Conservation (phyloP, 2,797 vertebrate species). For the Poecilia velifera region DNA sequence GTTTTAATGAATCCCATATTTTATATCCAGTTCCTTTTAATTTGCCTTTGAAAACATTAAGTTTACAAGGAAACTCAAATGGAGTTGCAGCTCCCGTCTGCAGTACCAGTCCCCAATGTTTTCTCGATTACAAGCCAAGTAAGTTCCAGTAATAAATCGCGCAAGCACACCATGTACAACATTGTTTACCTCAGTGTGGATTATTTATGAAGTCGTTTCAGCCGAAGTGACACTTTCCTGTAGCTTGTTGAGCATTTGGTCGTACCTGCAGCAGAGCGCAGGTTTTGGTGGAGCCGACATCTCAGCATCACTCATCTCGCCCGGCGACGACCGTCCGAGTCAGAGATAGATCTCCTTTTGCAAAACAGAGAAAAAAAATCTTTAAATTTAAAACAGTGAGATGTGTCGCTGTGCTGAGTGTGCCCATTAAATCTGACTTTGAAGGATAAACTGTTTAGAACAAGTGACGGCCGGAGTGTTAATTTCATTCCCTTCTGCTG, state of each 20-base stretch:
- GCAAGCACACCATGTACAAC: background rate
- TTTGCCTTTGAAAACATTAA: background rate
- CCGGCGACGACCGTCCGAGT: background rate
- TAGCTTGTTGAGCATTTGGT: constrained; percentile 22
- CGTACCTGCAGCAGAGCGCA: background rate
- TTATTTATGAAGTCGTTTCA: constrained; percentile 50
- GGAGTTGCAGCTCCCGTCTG: background rate
- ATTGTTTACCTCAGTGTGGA: constrained; percentile 40
- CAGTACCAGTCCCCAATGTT: background rate
- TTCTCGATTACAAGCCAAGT: constrained; percentile 34
- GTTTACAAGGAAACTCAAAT: background rate
- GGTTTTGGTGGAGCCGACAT: constrained; percentile 14
- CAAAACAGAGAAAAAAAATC: background rate
- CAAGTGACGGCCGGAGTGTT: background rate
- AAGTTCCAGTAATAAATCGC: constrained; percentile 18
- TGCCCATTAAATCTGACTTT: constrained; percentile 1
- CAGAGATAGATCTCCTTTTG: background rate
- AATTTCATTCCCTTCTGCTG: constrained; percentile 8
- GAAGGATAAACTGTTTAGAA: constrained; percentile 11
- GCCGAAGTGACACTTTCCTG: constrained; percentile 17
- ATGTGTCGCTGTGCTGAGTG: background rate
- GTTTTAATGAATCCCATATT: background rate
- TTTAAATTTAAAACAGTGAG: background rate
- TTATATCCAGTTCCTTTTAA: background rate
- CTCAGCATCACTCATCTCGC: background rate